Conservation (phyloP, 2,888 invertebrate species). For the Leptogaster cylindrica region DNA sequence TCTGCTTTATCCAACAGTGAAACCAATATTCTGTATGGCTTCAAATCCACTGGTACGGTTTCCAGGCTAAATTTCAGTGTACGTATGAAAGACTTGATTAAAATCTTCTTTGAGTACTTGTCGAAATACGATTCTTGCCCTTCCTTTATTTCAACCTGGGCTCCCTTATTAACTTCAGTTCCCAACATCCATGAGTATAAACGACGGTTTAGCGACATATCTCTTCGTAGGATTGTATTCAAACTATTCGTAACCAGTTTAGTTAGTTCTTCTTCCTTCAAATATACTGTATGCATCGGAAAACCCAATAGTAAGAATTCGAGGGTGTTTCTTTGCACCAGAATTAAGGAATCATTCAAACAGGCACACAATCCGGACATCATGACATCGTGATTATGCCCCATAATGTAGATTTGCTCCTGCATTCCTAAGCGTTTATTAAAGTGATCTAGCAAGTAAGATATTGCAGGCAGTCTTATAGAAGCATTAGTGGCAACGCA, state of each 20-base stretch:
- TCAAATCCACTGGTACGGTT: slow-evolving; percentile 68
- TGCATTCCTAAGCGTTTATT: slow-evolving; percentile 79
- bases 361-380: slow-evolving; percentile 79
- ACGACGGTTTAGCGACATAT: slow-evolving; percentile 87
- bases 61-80: slow-evolving; percentile 67
- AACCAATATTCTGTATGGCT: slow-evolving; percentile 79
- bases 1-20: slow-evolving; percentile 87
- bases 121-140: slow-evolving; percentile 67
- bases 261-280: slow-evolving; percentile 72
- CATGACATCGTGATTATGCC: slow-evolving; percentile 83
- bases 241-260: slow-evolving; percentile 76
- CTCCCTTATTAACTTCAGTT: slow-evolving; percentile 68
- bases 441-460: slow-evolving; percentile 79
- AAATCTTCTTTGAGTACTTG: slow-evolving; percentile 70
- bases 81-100: slow-evolving; percentile 70
- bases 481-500: slow-evolving; percentile 81
- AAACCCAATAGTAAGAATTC: slow-evolving; percentile 84
- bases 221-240: slow-evolving; percentile 77
- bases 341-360: slow-evolving; percentile 77
- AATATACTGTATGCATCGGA: slow-evolving; percentile 81
- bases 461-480: slow-evolving; percentile 81
- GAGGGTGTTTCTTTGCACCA: slow-evolving; percentile 85
- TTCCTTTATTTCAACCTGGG: slow-evolving; percentile 57
- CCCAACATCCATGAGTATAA: slow-evolving; percentile 86
- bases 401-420: slow-evolving; percentile 83